phyloP scores from a whole-genome alignment of 2,113 vertebrate genomes.

The Gnathonemus longibarbis region DNA sequence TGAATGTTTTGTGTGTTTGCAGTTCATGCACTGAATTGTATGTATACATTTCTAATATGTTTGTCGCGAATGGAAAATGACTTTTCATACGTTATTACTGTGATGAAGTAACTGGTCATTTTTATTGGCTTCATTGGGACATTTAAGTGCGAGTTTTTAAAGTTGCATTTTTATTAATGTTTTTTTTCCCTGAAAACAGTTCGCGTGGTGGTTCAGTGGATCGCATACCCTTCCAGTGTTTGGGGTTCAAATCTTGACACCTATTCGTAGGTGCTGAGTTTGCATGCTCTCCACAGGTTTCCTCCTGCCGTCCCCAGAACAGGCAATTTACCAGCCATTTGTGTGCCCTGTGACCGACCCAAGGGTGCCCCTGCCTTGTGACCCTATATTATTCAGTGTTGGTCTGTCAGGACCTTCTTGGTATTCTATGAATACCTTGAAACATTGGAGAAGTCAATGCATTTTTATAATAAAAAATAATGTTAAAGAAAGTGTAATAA shows the following conservation, averaged over 20 bases:
- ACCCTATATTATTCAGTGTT: neutral
- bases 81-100: neutral
- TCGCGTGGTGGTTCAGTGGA: neutral
- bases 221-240: neutral
- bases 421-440: neutral
- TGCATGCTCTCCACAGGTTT: neutral
- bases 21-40: neutral
- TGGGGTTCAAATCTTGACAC: neutral
- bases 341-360: neutral
- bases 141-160: neutral
- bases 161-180: neutral
- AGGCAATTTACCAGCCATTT: neutral
- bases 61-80: neutral
- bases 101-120: neutral
- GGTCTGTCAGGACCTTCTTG: neutral
- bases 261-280: neutral
- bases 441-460: neutral
- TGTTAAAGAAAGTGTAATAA: neutral
- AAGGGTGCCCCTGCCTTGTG: neutral
- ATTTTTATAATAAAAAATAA: neutral
- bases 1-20: neutral
- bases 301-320: neutral
- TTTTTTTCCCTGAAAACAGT: neutral
- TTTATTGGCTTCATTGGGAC: neutral
- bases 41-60: neutral